Evolutionary conservation across 1,140 invertebrate species (phyloP).

Genomic region (Leptinotarsa lineolata): DNA sequence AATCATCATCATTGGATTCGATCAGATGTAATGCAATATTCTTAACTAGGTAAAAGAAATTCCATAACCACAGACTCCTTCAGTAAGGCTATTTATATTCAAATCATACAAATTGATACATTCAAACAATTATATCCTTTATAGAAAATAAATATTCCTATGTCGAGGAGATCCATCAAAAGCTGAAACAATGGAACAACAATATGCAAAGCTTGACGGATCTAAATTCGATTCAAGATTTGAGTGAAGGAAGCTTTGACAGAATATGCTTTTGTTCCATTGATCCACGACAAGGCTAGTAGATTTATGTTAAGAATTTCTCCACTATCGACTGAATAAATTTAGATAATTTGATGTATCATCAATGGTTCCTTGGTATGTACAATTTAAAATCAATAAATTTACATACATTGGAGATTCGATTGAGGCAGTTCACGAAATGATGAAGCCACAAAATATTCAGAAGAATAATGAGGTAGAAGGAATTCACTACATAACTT

Average conservation of each 20-base stretch:
- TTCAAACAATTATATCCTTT: neutral
- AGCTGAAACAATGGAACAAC: constrained; percentile 48
- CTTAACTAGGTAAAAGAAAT: too few relatives aligned
- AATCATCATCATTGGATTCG: too few relatives aligned
- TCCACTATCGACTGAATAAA: constrained; percentile 37
- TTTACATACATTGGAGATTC: constrained; percentile 12
- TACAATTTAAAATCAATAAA: constrained; percentile 7
- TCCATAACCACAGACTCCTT: too few relatives aligned
- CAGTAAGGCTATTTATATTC: neutral
- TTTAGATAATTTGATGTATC: constrained; percentile 38
- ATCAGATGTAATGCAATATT: too few relatives aligned
- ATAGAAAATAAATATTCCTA: neutral
- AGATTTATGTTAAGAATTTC: constrained; percentile 47
- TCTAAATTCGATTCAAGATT: constrained; percentile 50
- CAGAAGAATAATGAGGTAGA: neutral
- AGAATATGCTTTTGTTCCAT: constrained; percentile 48
- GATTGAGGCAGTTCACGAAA: neutral
- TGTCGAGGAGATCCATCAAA: constrained; percentile 48
- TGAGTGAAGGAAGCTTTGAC: constrained; percentile 48
- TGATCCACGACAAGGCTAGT: constrained; percentile 48
- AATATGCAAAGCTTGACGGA: constrained; percentile 49
- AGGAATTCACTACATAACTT: too few relatives aligned
- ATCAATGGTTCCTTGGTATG: constrained; percentile 25
- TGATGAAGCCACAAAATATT: neutral
- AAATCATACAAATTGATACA: constrained; percentile 13